Percentiles rank a stretch among this genome's conserved stretches.
phyloP scores from a whole-genome alignment of 1,140 invertebrate genomes.

The Leptinotarsa texana region DNA sequence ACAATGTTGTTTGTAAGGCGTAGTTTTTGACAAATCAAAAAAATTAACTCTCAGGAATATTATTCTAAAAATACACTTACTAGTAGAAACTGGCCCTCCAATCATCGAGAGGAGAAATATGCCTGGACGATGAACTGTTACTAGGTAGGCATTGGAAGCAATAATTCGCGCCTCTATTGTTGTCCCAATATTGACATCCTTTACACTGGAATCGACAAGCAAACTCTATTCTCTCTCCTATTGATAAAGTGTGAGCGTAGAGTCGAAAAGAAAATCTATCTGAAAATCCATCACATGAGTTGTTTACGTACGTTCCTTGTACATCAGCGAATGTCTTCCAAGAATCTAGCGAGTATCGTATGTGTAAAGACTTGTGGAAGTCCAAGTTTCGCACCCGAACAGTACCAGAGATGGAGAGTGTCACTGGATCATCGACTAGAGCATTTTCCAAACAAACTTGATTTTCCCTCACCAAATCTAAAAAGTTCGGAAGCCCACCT shows the following conservation, averaged over 20 bases:
- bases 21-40: too few species aligned
- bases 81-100: conserved; percentile 52
- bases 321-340: conserved; percentile 86
- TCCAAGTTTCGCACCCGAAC: conserved; percentile 88
- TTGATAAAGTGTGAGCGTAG: conserved; percentile 70
- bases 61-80: conserved; percentile 41
- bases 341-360: conserved; percentile 83
- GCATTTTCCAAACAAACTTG: conserved; percentile 86
- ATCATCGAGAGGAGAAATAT: conserved; percentile 30
- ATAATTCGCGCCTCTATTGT: conserved; percentile 83
- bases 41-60: too few species aligned
- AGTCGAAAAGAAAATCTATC: conserved; percentile 84
- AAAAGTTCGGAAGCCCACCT: conserved; percentile 72
- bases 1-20: too few species aligned
- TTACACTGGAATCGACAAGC: conserved; percentile 82
- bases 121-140: conserved; percentile 37
- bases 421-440: conserved; percentile 69
- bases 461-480: conserved; percentile 73
- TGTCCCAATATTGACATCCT: conserved; percentile 89
- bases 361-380: conserved; percentile 87
- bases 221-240: conserved; percentile 78
- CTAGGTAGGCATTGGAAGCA: conserved; percentile 77
- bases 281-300: conserved; percentile 90
- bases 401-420: conserved; percentile 79
- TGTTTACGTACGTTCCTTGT: conserved; percentile 79